A percentile compares a stretch with the other conserved stretches of the same genome.
These are phyloP conservation scores for Chrysodeixis includens DNA, from an alignment of 2,888 invertebrate species.

Conservation along the genomic window DNA sequence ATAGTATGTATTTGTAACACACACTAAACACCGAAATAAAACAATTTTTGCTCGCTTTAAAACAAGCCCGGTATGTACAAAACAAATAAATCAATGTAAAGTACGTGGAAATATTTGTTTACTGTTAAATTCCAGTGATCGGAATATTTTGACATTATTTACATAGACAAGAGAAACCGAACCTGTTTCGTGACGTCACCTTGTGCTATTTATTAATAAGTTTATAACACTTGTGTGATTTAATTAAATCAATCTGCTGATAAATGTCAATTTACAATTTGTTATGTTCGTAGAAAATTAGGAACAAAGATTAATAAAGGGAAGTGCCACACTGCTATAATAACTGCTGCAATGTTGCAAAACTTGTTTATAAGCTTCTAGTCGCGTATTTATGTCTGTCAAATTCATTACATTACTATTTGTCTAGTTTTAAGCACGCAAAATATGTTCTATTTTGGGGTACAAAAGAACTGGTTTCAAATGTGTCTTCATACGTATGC, in stretches of 20 bases:
- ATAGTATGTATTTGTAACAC: neutral
- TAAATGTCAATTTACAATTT: neutral
- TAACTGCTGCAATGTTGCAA: too few relatives aligned
- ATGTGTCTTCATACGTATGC: too few relatives aligned
- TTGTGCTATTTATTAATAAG: constrained; percentile 15
- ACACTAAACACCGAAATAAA: neutral
- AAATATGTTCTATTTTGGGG: too few relatives aligned
- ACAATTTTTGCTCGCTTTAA: neutral
- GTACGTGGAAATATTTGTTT: constrained; percentile 31
- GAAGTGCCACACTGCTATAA: too few relatives aligned
- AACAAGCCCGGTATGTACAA: neutral
- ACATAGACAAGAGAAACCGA: constrained; percentile 35
- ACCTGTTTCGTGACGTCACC: constrained; percentile 41
- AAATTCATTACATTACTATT: too few relatives aligned
- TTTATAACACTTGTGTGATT: constrained; percentile 11
- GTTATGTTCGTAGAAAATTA: neutral
- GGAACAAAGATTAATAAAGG: too few relatives aligned
- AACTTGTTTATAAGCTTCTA: too few relatives aligned
- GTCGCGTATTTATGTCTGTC: too few relatives aligned
- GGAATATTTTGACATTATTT: constrained; percentile 40
- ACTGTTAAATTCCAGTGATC: constrained; percentile 42
- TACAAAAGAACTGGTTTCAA: too few relatives aligned
- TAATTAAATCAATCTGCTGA: neutral
- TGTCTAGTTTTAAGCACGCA: too few relatives aligned
- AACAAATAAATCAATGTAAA: constrained; percentile 28